Percentiles rank a stretch among this genome's conserved stretches.
Evolutionary conservation across 1,140 invertebrate genomes (phyloP).

Genomic region (Lerema accius): DNA sequence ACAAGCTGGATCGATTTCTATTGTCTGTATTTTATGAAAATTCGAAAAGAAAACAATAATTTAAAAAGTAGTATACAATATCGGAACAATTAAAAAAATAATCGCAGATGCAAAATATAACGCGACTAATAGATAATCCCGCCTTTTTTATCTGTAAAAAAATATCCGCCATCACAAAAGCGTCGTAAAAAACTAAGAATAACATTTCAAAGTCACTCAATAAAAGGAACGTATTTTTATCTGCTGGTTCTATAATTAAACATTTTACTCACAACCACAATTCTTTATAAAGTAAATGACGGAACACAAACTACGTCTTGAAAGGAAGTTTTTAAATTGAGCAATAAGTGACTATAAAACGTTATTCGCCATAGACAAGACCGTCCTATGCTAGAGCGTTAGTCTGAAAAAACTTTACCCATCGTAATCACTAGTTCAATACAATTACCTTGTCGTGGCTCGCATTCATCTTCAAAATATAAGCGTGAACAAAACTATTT

Average conservation of each 20-base stretch:
- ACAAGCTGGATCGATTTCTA: not conserved
- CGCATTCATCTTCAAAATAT: not conserved
- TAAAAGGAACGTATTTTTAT: conserved; percentile 59
- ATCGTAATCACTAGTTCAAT: not conserved
- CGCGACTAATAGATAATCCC: not conserved
- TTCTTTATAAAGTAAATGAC: conserved; percentile 51
- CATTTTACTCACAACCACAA: conserved; percentile 67
- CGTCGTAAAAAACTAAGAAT: conserved; percentile 49
- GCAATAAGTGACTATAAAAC: conserved; percentile 69
- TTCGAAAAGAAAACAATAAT: conserved; percentile 21
- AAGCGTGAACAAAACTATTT: not conserved
- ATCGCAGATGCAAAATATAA: conserved; percentile 2
- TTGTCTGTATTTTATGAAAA: not conserved
- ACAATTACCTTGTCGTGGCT: not conserved
- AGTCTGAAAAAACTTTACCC: not conserved
- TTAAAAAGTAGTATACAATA: conserved; percentile 20
- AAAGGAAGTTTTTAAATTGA: conserved; percentile 57
- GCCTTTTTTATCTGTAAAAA: not conserved
- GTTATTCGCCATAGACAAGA: conserved; percentile 55
- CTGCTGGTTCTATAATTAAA: conserved; percentile 56
- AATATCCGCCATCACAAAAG: not conserved
- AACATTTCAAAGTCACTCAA: conserved; percentile 74
- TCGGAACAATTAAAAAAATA: conserved; percentile 34
- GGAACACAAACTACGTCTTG: conserved; percentile 15
- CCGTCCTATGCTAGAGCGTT: conserved; percentile 5